These are phyloP conservation scores for Callipepla californica DNA, from an alignment of 2,113 vertebrate species.

Conservation along the genomic window DNA sequence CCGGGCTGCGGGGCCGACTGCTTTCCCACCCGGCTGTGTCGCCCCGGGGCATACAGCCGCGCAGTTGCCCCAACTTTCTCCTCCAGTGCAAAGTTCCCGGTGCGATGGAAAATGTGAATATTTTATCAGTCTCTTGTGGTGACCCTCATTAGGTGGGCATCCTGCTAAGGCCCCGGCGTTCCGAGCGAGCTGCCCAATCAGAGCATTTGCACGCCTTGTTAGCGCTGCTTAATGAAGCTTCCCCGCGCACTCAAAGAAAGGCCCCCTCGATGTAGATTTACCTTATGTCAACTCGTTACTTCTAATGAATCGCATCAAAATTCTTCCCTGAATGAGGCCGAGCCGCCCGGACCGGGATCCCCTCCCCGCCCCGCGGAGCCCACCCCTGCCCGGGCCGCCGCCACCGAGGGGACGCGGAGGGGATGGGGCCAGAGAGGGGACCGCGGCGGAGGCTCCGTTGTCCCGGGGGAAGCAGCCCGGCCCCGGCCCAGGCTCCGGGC, in stretches of 20 bases:
- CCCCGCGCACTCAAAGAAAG: conserved; percentile 90
- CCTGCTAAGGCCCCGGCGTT: conserved; percentile 93
- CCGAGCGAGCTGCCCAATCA: conserved; percentile 95
- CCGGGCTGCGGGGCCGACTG: neutral
- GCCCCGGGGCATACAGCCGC: conserved; percentile 70
- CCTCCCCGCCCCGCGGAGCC: conserved; percentile 53
- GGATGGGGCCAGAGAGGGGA: neutral
- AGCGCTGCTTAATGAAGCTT: conserved; percentile 98
- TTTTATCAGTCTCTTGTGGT: conserved; percentile 87
- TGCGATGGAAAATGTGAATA: conserved; percentile 81
- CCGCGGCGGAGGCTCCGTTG: neutral
- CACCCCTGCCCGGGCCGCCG: conserved; percentile 48
- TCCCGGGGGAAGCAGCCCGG: neutral
- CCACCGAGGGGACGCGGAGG: conserved; percentile 41
- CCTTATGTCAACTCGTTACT: conserved; percentile 98
- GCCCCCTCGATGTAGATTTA: conserved; percentile 91
- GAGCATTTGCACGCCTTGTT: conserved; percentile 99
- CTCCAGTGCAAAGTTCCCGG: conserved; percentile 76
- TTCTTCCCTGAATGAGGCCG: conserved; percentile 85
- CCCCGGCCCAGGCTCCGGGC: neutral
- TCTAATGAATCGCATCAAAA: conserved; percentile 93
- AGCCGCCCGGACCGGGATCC: conserved; percentile 73
- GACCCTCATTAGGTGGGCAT: conserved; percentile 98
- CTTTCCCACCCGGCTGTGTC: conserved; percentile 59
- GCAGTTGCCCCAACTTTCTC: conserved; percentile 80